Evolutionary conservation across 2,888 invertebrate genomes (phyloP), one percentile per base, ranked within the genome.

Genomic region (Criorhina ranunculi): DNA sequence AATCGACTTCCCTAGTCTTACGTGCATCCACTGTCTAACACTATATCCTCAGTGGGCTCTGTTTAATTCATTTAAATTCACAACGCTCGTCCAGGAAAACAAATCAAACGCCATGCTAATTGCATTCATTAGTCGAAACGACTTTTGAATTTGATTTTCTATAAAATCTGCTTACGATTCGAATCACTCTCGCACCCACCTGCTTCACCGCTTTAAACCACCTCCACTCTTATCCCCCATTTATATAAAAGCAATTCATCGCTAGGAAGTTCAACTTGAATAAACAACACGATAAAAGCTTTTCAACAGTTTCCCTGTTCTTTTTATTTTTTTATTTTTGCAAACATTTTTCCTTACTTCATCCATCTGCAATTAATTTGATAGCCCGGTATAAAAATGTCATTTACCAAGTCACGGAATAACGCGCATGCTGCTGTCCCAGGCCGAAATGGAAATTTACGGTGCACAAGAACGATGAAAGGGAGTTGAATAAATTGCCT

Each of bases 71-170:
- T 85, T 85, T 53, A 46, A 42, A 85, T 85, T 69, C 85, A 66
- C 51, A 29, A 12, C 53, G 69, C 44, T 64, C 42, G 69, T 66
- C 66, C 80, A 75, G 80, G 85, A 85, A 80, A 85, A 80, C 76
- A 80, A 79, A 85, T 85, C 85, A 85, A 67, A 75, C 53, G 85
- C 53, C 80, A 85, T 80, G 62, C 85, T 85, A 85, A 85, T 85
- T 80, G 80, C 85, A 76, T 85, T 80, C 85, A 85, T 85, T 85
- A 76, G 73, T 60, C 62, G 57, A 73, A 55, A 83, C 62, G 79
- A 44, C 79, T 55, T 79, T 83, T 69, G 83, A 67, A 75, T 83
- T 83, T 55, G 79, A 83, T 83, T 83, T 44, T 82, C 53, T 35
- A 66, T 82, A 29, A 57, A 83, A 75, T 73, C 57, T 73, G 73